These are phyloP conservation scores for Platichthys stellatus DNA, from an alignment of 2,113 vertebrate species.

Conservation along the genomic window DNA sequence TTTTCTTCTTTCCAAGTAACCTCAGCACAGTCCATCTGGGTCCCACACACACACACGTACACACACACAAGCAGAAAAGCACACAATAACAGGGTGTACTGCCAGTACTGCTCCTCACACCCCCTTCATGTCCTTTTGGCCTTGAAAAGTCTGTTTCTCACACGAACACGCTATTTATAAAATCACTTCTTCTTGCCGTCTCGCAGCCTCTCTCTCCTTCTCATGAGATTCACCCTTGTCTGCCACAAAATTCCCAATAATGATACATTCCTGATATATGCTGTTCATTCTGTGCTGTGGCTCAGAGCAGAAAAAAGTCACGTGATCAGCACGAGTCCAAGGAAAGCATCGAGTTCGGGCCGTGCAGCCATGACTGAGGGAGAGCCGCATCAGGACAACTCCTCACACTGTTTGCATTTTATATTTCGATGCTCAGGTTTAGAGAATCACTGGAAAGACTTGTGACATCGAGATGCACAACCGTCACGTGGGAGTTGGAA, in stretches of 20 bases:
- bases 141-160: conserved; percentile 73
- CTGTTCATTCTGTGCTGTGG: conserved; percentile 22
- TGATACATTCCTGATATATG: conserved; percentile 22
- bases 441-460: neutral
- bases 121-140: conserved; percentile 71
- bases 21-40: conserved; percentile 80
- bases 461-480: neutral
- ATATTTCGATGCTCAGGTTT: conserved; percentile 16
- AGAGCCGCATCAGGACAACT: neutral
- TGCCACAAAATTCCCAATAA: conserved; percentile 24
- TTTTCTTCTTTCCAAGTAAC: conserved; percentile 75
- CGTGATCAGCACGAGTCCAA: neutral
- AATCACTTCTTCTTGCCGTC: conserved; percentile 35
- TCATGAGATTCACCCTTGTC: conserved; percentile 26
- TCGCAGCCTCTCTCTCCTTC: neutral
- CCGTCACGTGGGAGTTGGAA: too few species aligned
- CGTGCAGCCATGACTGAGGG: neutral
- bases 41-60: conserved; percentile 57
- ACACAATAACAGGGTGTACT: conserved; percentile 73
- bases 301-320: neutral
- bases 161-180: conserved; percentile 63
- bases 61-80: conserved; percentile 58
- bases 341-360: neutral
- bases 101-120: conserved; percentile 73
- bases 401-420: conserved; percentile 13